Evolutionary conservation across 2,888 invertebrate genomes (phyloP), one percentile per base, ranked within the genome.

Genomic region (Pomacea canaliculata): DNA sequence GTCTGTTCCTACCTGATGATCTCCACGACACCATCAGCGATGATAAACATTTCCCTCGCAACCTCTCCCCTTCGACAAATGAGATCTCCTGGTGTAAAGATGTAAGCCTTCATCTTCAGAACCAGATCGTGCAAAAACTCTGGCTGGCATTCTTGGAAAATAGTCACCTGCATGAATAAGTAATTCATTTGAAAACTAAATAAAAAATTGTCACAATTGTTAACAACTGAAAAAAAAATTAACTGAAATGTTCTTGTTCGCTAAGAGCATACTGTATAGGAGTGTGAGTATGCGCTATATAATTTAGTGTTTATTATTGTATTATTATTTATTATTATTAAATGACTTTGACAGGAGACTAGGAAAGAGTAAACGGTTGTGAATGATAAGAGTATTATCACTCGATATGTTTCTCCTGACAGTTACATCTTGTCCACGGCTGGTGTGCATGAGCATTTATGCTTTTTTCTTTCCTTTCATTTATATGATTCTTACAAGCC

Each of bases 21-120:
- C 92, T 98, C 97, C 76, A 98, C 92, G 85, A 98, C 97, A 13
- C 98, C 98, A 90, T 98, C 98, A 8, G 98, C 98, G 89, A 98
- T 98, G 86, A 98, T 98, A 90, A 98, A 98, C 98, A 98, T 98
- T 92, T 98, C 98, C 81, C 98, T 93, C 0, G 98, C 98, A 37
- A 97, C 96, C 92, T 97, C 95, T 86, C 96, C 98, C 92, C 97
- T 96, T 63, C 98, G 94, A 90, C 98, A 98, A 89, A 98, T 97
- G 79, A 97, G 95, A 91, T 98, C 98, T 46, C 98, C 98, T 0
- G 98, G 98, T 48, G 98, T 98, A 91, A 98, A 98, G 91, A 98
- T 98, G 91, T 97, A 98, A 12, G 98, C 97, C 92, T 96, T 96
- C 98, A 98, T 98, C 92, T 98, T 98, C 82, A 98, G 93, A 80